Conservation (phyloP, 2,113 vertebrate genomes). For the Loxodonta africana region DNA sequence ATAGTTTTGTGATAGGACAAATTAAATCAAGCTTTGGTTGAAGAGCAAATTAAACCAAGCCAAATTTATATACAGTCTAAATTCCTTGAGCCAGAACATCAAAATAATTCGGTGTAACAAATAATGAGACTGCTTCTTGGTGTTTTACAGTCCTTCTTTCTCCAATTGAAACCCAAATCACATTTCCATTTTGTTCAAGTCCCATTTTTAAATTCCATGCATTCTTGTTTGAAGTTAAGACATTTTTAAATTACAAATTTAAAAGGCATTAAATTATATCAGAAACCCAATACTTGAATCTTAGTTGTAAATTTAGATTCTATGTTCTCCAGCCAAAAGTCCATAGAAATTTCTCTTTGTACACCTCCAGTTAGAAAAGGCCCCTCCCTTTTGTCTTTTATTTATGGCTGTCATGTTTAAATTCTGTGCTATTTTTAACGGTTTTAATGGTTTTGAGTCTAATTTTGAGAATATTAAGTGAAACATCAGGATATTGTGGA, state of each 20-base stretch:
- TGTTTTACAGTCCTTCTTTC: neutral
- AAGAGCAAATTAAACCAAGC: constrained; percentile 61
- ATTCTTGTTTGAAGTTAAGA: constrained; percentile 50
- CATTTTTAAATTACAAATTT: constrained; percentile 60
- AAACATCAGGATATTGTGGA: constrained; percentile 34
- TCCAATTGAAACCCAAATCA: constrained; percentile 25
- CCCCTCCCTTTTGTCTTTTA: neutral
- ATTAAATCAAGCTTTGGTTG: constrained; percentile 56
- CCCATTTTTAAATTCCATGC: constrained; percentile 31
- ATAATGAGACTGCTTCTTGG: constrained; percentile 7
- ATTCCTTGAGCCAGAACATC: constrained; percentile 54
- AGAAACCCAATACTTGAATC: constrained; percentile 39
- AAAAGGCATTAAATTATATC: constrained; percentile 51
- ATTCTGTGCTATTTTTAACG: neutral
- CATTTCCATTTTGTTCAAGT: constrained; percentile 40
- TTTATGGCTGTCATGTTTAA: constrained; percentile 27
- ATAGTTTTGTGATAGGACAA: constrained; percentile 51
- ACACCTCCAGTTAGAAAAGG: neutral
- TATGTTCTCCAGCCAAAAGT: constrained; percentile 24
- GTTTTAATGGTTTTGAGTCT: constrained; percentile 3
- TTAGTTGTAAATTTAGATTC: constrained; percentile 62
- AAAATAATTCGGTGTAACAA: constrained; percentile 22
- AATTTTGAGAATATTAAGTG: constrained; percentile 50
- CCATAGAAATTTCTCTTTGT: constrained; percentile 32
- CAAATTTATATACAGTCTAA: constrained; percentile 42